Conservation (phyloP, 2,797 vertebrate species). For the Trematomus bernacchii region DNA sequence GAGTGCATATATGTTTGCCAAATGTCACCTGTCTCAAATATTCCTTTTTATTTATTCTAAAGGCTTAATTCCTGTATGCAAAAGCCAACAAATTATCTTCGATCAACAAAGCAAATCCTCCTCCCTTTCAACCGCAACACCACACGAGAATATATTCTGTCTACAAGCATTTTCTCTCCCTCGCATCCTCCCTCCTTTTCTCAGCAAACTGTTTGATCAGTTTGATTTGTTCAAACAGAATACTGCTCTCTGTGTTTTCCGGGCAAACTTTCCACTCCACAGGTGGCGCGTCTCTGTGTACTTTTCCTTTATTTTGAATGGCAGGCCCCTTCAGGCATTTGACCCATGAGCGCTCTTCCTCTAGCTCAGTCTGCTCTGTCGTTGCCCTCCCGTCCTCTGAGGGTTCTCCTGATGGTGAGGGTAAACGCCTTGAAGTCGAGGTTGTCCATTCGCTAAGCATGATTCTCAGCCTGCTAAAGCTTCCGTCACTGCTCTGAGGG, state of each 20-base stretch:
- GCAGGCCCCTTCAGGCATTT: slow-evolving; percentile 47
- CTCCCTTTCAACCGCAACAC: slow-evolving; percentile 5
- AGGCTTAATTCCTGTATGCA: slow-evolving; percentile 27
- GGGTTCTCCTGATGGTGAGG: slow-evolving; percentile 26
- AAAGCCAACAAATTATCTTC: slow-evolving; percentile 10
- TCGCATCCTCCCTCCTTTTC: slow-evolving; percentile 13
- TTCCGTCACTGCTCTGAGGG: slow-evolving; percentile 24
- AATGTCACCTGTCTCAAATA: background rate
- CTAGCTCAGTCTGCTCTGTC: slow-evolving; percentile 4
- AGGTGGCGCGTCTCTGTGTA: slow-evolving; percentile 73
- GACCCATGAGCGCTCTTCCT: slow-evolving; percentile 48
- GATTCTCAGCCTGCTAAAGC: slow-evolving; percentile 40
- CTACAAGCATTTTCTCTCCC: slow-evolving; percentile 21
- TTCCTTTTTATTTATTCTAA: background rate
- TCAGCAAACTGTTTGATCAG: slow-evolving; percentile 78
- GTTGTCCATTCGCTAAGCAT: slow-evolving; percentile 41
- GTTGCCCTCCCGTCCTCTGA: slow-evolving; percentile 27
- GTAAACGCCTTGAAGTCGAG: slow-evolving; percentile 56
- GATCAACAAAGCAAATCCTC: slow-evolving; percentile 4
- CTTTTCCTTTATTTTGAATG: slow-evolving; percentile 86
- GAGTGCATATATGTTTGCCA: background rate
- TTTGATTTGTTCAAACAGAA: slow-evolving; percentile 85
- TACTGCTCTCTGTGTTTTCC: slow-evolving; percentile 69
- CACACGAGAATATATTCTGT: slow-evolving; percentile 29
- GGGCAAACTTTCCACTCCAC: slow-evolving; percentile 66